Base-by-base conservation (phyloP, 2,113 vertebrate species). In the Setophaga coronata region DNA sequence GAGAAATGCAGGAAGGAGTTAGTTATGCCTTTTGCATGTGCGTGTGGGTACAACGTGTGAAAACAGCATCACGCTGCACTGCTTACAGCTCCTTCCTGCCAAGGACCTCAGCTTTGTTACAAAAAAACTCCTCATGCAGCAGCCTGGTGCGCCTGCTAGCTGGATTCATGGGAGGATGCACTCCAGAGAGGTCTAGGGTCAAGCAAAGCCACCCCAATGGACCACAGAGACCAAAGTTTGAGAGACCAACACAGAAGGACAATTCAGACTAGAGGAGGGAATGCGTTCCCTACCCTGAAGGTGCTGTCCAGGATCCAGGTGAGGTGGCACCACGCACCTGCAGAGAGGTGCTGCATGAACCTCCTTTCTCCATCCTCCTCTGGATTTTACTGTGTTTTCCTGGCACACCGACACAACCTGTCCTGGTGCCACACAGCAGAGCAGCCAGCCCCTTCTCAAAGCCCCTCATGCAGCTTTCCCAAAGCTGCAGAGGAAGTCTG, bases 291-390 rank as follows among this genome's bases (percentile, higher is more conserved):
- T 31, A 54, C 6, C 21, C 18, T 0, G 0, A 61, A 51, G 8
- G 34, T 7, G 18, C 7, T 10, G 10, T 11, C 20, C 64, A 36
- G 60, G 24, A 81, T 42, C 21, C 0, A 0, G n/a, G 29, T 0
- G 0, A 84, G 57, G 47, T 1, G 1, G 66, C 0, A 0, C 53
- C 8, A 1, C 0, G 0, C 0, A 9, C 29, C n/a, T 3, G 1
- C 0, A 0, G 64, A 87, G 65, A 87, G 53, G 87, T 26, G 43
- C 38, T 79, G 36, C 1, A 3, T 61, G 43, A 87, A 33, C 48
- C 31, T 76, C 36, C 76, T 86, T 83, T 76, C 79, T 87, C 48
- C 71, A 65, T 9, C 31, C 8, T 45, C 9, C 29, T 53, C 36
- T 53, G 79, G 53, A 48, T 82, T 72, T 94, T 56, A 82, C 21